Percentiles rank a stretch among this genome's conserved stretches.
These are phyloP conservation scores for Phoxinus phoxinus DNA, from an alignment of 2,113 vertebrate genomes.

Conservation along the genomic window DNA sequence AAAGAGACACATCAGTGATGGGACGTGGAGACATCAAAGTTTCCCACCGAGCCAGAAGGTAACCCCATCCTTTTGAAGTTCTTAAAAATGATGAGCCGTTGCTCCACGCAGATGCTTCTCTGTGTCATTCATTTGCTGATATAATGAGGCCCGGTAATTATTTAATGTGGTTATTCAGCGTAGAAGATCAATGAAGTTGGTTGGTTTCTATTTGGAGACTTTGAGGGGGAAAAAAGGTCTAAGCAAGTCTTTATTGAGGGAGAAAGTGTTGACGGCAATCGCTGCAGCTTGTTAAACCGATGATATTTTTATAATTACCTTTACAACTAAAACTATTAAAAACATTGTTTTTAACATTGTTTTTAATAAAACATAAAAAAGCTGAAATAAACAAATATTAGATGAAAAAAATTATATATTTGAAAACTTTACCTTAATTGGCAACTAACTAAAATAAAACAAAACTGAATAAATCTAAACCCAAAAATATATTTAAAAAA, in stretches of 20 bases:
- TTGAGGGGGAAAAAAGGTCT: neutral
- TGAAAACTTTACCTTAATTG: neutral
- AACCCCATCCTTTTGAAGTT: slow-evolving; percentile 59
- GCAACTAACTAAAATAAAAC: neutral
- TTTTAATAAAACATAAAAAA: neutral
- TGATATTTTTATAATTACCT: neutral
- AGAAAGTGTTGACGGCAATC: neutral
- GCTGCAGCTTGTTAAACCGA: neutral
- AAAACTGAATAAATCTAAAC: neutral
- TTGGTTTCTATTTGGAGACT: neutral
- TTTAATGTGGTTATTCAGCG: slow-evolving; percentile 50
- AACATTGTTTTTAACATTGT: neutral
- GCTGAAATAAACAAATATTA: neutral
- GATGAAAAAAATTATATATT: neutral
- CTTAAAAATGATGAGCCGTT: slow-evolving; percentile 46
- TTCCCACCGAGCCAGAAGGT: slow-evolving; percentile 57
- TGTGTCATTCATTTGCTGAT: slow-evolving; percentile 60
- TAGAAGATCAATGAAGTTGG: slow-evolving; percentile 33
- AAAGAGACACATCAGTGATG: slow-evolving; percentile 60
- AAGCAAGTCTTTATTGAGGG: neutral
- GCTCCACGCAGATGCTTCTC: slow-evolving; percentile 51
- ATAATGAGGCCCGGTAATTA: slow-evolving; percentile 57
- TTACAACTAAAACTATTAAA: neutral
- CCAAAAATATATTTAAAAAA: no score
- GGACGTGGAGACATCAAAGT: slow-evolving; percentile 62